Percentiles rank a stretch among this genome's conserved stretches.
phyloP scores from a whole-genome alignment of 2,797 vertebrate genomes.

The Melanotaenia boesemani region DNA sequence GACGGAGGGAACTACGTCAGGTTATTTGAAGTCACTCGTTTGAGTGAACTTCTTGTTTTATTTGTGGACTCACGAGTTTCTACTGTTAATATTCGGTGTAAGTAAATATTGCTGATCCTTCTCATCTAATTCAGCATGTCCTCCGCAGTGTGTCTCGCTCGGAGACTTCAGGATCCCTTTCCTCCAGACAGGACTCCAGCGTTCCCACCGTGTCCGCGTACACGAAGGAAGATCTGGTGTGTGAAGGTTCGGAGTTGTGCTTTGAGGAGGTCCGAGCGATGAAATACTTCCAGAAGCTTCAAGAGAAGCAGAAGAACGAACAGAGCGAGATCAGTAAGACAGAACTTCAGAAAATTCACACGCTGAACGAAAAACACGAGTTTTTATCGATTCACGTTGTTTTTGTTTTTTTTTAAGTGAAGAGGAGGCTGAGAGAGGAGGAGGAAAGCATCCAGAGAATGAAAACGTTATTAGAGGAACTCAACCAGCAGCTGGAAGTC shows the following conservation, averaged over 20 bases:
- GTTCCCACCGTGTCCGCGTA: constrained; percentile 84
- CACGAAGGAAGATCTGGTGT: constrained; percentile 80
- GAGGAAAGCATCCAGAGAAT: constrained; percentile 78
- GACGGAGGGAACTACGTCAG: too few species aligned
- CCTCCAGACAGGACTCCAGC: not conserved
- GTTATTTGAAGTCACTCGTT: too few species aligned
- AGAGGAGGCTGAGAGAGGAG: constrained; percentile 66
- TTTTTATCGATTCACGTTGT: not conserved
- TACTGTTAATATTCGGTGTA: too few species aligned
- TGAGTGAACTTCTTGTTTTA: too few species aligned
- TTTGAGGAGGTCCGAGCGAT: constrained; percentile 84
- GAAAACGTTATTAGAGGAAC: constrained; percentile 78
- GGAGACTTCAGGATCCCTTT: constrained; percentile 52
- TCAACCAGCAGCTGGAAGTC: constrained; percentile 72
- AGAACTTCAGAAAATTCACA: not conserved
- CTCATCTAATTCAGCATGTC: too few species aligned
- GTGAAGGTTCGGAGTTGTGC: constrained; percentile 85
- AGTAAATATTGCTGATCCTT: too few species aligned
- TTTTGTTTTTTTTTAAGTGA: constrained; percentile 58
- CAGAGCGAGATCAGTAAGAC: constrained; percentile 77
- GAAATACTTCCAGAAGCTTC: constrained; percentile 73
- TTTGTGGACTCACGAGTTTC: too few species aligned
- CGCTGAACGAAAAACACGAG: too few species aligned
- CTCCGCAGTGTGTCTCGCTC: constrained; percentile 80
- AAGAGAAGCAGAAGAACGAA: constrained; percentile 67